Base-by-base conservation (phyloP, 2,113 vertebrate species). In the Cacatua alba region DNA sequence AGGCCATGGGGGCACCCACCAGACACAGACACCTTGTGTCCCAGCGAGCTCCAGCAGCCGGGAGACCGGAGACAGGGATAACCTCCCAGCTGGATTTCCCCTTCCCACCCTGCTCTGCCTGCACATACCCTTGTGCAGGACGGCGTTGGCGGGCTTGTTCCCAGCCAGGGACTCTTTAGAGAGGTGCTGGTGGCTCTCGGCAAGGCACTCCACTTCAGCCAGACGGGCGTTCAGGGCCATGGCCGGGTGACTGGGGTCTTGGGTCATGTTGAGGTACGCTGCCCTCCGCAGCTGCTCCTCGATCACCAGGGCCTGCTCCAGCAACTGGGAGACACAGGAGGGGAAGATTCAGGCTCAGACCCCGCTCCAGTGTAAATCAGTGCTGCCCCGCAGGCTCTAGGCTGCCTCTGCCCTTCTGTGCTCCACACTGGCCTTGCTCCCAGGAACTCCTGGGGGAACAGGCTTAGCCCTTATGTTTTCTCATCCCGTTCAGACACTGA, bases 281-380 rank as follows among this genome's bases (percentile, higher is more conserved):
- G 99, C 99, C 90, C 99, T 97, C 63, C 99, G 97, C 70, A 99
- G 97, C 98, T 99, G 99, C 96, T 99, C 99, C 98, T 99, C 99
- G 1, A 99, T 99, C 97, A 99, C 99, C 98, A 99, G 97, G 0
- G 99, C 99, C 98, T 99, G 99, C 97, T 99, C 99, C 98, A 99
- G 97, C 96, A 99, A 90, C 99, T 99, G 95, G 37, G 44, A 41
- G 26, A 35, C 10, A 37, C 9, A 49, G 10, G 25, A 84, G 5
- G 4, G 41, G 8, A 24, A 29, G 6, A 48, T 37, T 46, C 7
- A 17, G 33, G 18, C 65, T 35, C 63, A 12, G 41, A 46, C 2
- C 39, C 55, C 4, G 2, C 24, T 9, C 57, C 53, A 7, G 24
- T 2, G 1, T 6, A 24, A 53, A 28, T 46, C 13, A 8, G 74